A percentile compares a stretch with the other conserved stretches of the same genome.
phyloP scores from a whole-genome alignment of 2,113 vertebrate species.

The Notothenia rossii region DNA sequence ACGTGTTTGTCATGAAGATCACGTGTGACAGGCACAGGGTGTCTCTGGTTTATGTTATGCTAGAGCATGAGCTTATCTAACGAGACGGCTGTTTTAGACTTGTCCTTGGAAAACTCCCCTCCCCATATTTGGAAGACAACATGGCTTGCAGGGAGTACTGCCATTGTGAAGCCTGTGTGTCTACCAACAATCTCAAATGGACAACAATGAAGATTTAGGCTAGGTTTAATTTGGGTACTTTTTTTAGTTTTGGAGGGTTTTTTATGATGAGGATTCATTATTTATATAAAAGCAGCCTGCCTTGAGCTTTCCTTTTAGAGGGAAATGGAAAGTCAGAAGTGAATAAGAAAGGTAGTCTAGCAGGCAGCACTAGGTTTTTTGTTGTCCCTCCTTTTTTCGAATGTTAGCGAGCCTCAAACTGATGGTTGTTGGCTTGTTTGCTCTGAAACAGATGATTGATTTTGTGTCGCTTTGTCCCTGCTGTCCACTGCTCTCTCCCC shows the following conservation, averaged over 20 bases:
- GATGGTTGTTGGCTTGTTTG: constrained; percentile 60
- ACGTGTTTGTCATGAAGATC: constrained; percentile 60
- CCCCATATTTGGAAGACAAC: constrained; percentile 19
- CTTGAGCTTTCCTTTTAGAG: constrained; percentile 8
- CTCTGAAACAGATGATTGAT: constrained; percentile 72
- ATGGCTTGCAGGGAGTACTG: constrained; percentile 5
- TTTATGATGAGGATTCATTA: not conserved
- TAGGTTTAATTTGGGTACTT: not conserved
- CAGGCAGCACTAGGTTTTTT: constrained; percentile 9
- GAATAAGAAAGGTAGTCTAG: not conserved
- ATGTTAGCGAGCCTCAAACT: constrained; percentile 18
- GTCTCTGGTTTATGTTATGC: constrained; percentile 58
- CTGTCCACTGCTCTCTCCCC: constrained; percentile 51
- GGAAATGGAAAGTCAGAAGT: not conserved
- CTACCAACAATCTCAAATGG: not conserved
- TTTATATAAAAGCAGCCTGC: not conserved
- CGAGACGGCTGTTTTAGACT: constrained; percentile 32
- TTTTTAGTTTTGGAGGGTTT: not conserved
- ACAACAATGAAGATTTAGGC: not conserved
- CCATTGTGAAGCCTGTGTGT: not conserved
- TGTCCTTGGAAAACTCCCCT: constrained; percentile 23
- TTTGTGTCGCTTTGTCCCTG: constrained; percentile 65
- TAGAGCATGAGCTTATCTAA: constrained; percentile 47
- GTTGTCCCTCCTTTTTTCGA: not conserved
- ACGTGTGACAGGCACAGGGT: constrained; percentile 29